These are phyloP conservation scores for Abscondita cerata DNA, from an alignment of 2,888 invertebrate genomes.

Conservation along the genomic window DNA sequence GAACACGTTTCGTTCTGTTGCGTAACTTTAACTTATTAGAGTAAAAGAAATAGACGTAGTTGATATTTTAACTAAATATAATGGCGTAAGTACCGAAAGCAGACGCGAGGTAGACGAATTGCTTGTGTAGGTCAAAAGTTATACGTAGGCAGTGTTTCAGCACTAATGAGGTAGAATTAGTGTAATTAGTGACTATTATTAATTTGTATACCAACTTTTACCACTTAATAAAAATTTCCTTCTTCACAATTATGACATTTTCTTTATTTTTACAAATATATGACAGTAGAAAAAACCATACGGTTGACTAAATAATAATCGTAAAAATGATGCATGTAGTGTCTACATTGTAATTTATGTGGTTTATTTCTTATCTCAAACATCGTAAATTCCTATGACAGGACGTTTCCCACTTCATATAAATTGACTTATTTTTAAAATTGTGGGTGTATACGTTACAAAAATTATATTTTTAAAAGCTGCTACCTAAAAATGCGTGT, in stretches of 20 bases:
- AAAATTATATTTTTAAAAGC: no score
- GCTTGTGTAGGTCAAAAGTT: conserved; percentile 40
- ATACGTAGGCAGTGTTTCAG: conserved; percentile 38
- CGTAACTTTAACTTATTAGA: not conserved
- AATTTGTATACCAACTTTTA: conserved; percentile 34
- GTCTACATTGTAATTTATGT: conserved; percentile 17
- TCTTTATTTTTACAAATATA: not conserved
- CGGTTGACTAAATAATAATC: not conserved
- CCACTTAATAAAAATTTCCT: conserved; percentile 20
- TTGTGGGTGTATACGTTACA: no score
- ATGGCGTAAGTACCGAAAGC: conserved; percentile 19
- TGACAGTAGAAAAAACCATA: not conserved
- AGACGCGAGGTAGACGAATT: conserved; percentile 38
- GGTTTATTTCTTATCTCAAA: conserved; percentile 20
- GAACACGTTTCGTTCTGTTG: not conserved
- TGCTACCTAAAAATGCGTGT: not conserved
- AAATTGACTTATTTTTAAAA: conserved; percentile 26
- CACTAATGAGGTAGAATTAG: conserved; percentile 41
- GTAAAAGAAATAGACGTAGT: conserved; percentile 13
- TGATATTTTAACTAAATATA: conserved; percentile 14
- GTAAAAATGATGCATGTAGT: conserved; percentile 17
- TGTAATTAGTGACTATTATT: conserved; percentile 36
- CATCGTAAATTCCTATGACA: conserved; percentile 24
- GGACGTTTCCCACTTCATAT: conserved; percentile 16
- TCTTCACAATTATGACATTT: not conserved